Evolutionary conservation across 2,113 vertebrate species (phyloP), one percentile per base, ranked within the genome.

Genomic region (Platichthys stellatus): DNA sequence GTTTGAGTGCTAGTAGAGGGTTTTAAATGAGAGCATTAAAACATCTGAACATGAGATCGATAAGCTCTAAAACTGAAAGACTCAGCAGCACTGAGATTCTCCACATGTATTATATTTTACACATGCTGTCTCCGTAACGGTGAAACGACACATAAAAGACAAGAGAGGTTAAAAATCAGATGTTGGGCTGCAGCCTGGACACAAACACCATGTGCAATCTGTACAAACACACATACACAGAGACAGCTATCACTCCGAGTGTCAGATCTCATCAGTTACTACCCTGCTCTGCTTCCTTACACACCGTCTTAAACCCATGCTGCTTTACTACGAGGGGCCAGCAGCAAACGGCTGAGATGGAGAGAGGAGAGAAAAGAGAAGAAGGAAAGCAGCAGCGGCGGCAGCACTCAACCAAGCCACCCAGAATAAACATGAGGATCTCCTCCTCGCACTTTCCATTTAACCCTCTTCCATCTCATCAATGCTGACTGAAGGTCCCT

Each of bases 361-460:
- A 23, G 60, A 63, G 51, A 26, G 17, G 26, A 21, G 24, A 23
- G 6, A 21, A 20, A 23, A 26, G 9, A 18, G 21, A 38, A 31
- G 9, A 3, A 49, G 43, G 40, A 5, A 18, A 23, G 15, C 4
- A 65, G 47, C n/a, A 26, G 56, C 10, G 24, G 67, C 43, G 57
- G 47, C 24, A 21, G 66, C 72, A 72, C 77, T 90, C 71, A 69
- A 66, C 57, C 67, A 24, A 76, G 78, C 73, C 63, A 67, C 74
- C 76, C 78, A 87, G 86, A 92, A 93, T 92, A 92, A 91, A 92
- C 89, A 92, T 91, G 90, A 92, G 86, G 81, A 77, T 78, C 78
- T 83, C 63, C 74, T 77, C 57, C 49, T 65, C 40, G 2, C 65
- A 15, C 53, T 73, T 80, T 74, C 56, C 56, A 17, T 49, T 76